Evolutionary conservation across 1,140 invertebrate genomes (phyloP).

Genomic region (Papilio polytes): DNA sequence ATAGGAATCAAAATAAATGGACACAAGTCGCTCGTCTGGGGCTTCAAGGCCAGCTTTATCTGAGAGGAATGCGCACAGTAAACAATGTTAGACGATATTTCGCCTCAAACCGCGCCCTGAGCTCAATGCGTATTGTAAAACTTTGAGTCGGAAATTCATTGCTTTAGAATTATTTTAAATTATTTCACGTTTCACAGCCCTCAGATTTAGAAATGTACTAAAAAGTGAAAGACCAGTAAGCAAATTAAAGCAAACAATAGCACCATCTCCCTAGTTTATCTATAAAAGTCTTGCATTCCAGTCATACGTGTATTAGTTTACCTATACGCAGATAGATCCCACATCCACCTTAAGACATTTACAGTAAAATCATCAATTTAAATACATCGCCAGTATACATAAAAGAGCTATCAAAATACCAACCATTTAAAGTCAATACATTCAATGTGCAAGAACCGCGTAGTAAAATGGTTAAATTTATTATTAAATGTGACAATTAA

Average conservation of each 20-base stretch:
- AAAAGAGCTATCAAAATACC: constrained; percentile 6
- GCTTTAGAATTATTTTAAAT: neutral
- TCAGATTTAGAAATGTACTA: too few relatives aligned
- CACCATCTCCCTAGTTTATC: too few relatives aligned
- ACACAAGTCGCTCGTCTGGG: constrained; percentile 55
- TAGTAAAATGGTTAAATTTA: constrained; percentile 19
- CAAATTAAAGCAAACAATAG: too few relatives aligned
- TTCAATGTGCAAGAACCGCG: neutral
- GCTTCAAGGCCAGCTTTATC: constrained; percentile 80
- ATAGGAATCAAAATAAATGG: constrained; percentile 59
- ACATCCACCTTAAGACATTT: neutral
- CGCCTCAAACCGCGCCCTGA: constrained; percentile 61
- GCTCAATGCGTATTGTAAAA: constrained; percentile 16
- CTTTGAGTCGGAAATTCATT: constrained; percentile 47
- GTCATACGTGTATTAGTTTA: too few relatives aligned
- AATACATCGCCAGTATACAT: neutral
- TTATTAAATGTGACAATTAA: constrained; percentile 33
- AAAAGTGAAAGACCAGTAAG: too few relatives aligned
- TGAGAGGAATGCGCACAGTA: constrained; percentile 74
- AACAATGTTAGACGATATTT: constrained; percentile 72
- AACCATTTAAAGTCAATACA: neutral
- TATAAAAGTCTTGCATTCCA: too few relatives aligned
- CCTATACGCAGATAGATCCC: neutral
- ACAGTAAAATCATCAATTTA: neutral
- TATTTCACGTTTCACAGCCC: neutral